Evolutionary conservation across 2,113 vertebrate genomes (phyloP), one percentile per base, ranked within the genome.

Genomic region (Octodon degus): DNA sequence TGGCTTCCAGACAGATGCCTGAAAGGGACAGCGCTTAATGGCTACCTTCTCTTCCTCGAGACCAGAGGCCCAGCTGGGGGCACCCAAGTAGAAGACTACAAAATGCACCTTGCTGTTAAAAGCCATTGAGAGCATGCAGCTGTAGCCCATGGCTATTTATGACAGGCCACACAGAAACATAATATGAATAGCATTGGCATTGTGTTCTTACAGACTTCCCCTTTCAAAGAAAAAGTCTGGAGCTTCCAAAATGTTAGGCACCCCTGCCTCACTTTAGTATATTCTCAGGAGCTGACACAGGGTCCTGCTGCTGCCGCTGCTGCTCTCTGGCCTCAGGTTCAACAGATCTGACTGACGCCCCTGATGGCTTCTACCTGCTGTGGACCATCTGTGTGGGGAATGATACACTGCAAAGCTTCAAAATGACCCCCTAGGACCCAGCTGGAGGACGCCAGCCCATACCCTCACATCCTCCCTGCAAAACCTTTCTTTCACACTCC

Each of bases 201-300:
- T 86, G 34, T 76, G 55, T 93, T 91, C 65, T 81, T 62, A 2
- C 47, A 84, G 27, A 65, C 12, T 11, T 22, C n/a, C 43, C 53
- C 72, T 58, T 85, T 89, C 27, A 86, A 92, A 43, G 13, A 68
- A 87, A 43, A 43, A 93, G 17, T 60, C 95, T 17, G 83, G 80
- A 63, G n/a, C 34, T 79, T 72, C 37, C 88, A 74, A 95, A 65
- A 74, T 81, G 58, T 67, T 81, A 67, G 47, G 81, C 55, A 34
- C 67, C 17, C 25, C 34, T n/a, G 17, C 60, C 32, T 34, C 47
- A 58, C 79, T 6, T 79, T 16, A 40, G 32, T 70, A 89, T 17
- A 79, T 67, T 19, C 91, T 84, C 76, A 62, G 40, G 43, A 81
- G 40, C 65, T 72, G 50, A 85, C 62, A 72, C 25, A 34, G 0